A percentile compares a stretch with the other conserved stretches of the same genome.
Conservation (phyloP, 2,888 invertebrate species). For the Pammene aurita region DNA sequence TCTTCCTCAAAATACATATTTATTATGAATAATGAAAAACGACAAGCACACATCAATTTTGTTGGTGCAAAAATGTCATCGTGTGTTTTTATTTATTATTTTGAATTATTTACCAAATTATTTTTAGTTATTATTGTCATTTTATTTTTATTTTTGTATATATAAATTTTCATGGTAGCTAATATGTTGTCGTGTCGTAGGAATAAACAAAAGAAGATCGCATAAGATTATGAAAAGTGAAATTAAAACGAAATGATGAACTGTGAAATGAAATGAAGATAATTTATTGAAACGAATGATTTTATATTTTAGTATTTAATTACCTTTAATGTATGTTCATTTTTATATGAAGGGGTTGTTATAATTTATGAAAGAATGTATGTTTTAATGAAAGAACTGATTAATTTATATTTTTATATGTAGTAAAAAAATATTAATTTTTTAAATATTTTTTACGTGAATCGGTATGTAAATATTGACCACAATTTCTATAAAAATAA, state of each 20-base stretch:
- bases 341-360: slow-evolving; percentile 23
- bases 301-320: slow-evolving; percentile 18
- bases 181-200: not conserved
- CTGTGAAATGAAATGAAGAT: not conserved
- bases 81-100: slow-evolving; percentile 40
- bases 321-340: slow-evolving; percentile 1
- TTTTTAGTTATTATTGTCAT: not conserved
- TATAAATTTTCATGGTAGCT: slow-evolving; percentile 8
- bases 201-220: not conserved
- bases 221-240: slow-evolving; percentile 7
- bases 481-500: slow-evolving; percentile 35
- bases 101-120: not conserved
- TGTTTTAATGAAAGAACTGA: slow-evolving; percentile 62
- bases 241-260: slow-evolving; percentile 20
- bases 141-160: not conserved
- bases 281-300: slow-evolving; percentile 26
- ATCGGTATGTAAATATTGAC: slow-evolving; percentile 39
- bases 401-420: slow-evolving; percentile 50
- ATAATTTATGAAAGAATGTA: slow-evolving; percentile 32
- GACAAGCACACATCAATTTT: slow-evolving; percentile 45
- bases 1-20: not conserved
- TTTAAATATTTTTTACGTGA: slow-evolving; percentile 31
- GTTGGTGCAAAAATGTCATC: slow-evolving; percentile 43
- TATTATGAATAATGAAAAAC: slow-evolving; percentile 2
- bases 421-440: slow-evolving; percentile 34